Conservation (phyloP, 1,140 invertebrate species). For the Marisa cornuarietis region DNA sequence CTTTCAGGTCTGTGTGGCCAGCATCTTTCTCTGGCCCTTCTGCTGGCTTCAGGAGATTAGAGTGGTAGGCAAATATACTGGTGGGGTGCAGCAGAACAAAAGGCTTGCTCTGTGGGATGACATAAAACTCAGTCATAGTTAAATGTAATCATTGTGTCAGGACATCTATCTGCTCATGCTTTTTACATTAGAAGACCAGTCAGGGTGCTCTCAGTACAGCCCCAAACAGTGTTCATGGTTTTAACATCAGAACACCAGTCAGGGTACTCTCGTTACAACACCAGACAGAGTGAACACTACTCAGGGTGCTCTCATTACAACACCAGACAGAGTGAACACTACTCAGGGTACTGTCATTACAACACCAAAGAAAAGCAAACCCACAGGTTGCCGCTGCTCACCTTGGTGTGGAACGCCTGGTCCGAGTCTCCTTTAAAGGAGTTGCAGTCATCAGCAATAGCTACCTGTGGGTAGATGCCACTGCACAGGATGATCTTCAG, state of each 20-base stretch:
- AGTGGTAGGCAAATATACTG: slow-evolving; percentile 84
- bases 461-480: slow-evolving; percentile 93
- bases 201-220: slow-evolving; percentile 67
- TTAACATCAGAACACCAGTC: slow-evolving; percentile 36
- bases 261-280: slow-evolving; percentile 61
- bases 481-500: slow-evolving; percentile 89
- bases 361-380: neutral
- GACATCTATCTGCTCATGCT: too few relatives aligned
- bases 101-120: slow-evolving; percentile 74
- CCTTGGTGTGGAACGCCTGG: slow-evolving; percentile 91
- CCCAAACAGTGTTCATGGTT: too few relatives aligned
- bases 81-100: slow-evolving; percentile 92
- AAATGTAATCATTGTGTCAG: neutral
- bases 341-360: too few relatives aligned
- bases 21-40: slow-evolving; percentile 33
- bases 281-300: too few relatives aligned
- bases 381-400: slow-evolving; percentile 27
- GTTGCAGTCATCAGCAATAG: slow-evolving; percentile 92
- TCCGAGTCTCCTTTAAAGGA: slow-evolving; percentile 88
- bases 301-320: too few relatives aligned
- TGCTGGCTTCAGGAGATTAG: slow-evolving; percentile 80
- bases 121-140: neutral
- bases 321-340: too few relatives aligned
- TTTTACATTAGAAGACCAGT: slow-evolving; percentile 35
- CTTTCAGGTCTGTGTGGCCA: slow-evolving; percentile 45